phyloP scores from a whole-genome alignment of 64 coral and sea anemone species.

The Stylophora pistillata region DNA sequence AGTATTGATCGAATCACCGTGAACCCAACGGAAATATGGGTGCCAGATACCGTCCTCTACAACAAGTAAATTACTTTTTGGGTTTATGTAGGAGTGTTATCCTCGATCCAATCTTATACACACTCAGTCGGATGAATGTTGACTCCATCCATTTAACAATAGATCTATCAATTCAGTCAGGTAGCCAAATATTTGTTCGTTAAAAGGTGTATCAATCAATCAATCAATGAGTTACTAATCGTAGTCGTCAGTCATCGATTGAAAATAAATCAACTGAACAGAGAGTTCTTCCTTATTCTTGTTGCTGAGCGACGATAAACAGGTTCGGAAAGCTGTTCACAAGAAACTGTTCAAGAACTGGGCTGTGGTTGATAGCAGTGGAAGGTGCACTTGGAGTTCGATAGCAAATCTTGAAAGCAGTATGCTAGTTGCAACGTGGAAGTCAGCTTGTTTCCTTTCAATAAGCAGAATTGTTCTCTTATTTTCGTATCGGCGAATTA shows the following conservation, averaged over 20 bases:
- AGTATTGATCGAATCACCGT: slow-evolving; percentile 50
- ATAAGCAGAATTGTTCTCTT: slow-evolving; percentile 62
- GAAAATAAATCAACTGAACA: no score
- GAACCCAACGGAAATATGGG: slow-evolving; percentile 57
- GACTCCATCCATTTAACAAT: no score
- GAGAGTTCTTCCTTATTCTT: neutral
- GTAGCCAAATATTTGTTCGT: no score
- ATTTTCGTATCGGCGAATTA: slow-evolving; percentile 67
- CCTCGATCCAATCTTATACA: no score
- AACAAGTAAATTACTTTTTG: slow-evolving; percentile 48
- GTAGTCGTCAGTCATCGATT: no score
- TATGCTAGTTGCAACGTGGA: slow-evolving; percentile 42
- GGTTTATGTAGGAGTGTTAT: no score
- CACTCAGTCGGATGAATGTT: no score
- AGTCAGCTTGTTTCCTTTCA: slow-evolving; percentile 60
- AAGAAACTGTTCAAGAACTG: slow-evolving; percentile 75
- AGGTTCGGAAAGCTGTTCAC: slow-evolving; percentile 44
- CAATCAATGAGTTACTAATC: no score
- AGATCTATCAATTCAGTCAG: no score
- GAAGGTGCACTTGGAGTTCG: slow-evolving; percentile 48
- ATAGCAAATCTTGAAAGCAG: slow-evolving; percentile 70
- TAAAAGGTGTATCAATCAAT: no score
- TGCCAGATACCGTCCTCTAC: slow-evolving; percentile 62
- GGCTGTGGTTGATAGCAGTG: slow-evolving; percentile 51
- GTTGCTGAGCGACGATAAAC: slow-evolving; percentile 47